These are phyloP conservation scores for Melipona bicolor DNA, from an alignment of 2,888 invertebrate species.

Conservation along the genomic window DNA sequence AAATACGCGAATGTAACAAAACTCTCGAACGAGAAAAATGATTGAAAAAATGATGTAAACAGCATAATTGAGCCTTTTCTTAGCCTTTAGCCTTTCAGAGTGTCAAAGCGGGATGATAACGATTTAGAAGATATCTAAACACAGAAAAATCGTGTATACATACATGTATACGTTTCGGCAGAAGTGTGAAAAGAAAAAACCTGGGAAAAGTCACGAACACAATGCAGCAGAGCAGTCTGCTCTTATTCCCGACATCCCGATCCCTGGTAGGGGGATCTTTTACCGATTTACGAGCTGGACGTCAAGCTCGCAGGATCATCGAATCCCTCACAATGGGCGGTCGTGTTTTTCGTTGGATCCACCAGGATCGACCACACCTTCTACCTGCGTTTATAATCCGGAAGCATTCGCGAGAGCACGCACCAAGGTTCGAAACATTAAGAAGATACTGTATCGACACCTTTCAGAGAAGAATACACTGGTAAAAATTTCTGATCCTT, in stretches of 20 bases:
- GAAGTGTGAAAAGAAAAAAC: neutral
- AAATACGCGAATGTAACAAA: neutral
- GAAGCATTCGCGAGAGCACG: slow-evolving; percentile 74
- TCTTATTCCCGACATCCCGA: slow-evolving; percentile 41
- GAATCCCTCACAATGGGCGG: slow-evolving; percentile 67
- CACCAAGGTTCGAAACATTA: slow-evolving; percentile 59
- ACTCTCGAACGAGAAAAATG: no score
- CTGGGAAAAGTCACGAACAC: slow-evolving; percentile 3
- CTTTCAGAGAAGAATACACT: neutral
- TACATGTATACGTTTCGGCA: neutral
- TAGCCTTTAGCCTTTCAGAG: no score
- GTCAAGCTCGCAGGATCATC: slow-evolving; percentile 56
- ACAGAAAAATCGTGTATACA: neutral
- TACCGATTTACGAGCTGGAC: slow-evolving; percentile 67
- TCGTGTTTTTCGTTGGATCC: slow-evolving; percentile 73
- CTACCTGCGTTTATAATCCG: slow-evolving; percentile 74
- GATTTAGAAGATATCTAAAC: neutral
- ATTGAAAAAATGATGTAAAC: no score
- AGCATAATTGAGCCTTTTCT: no score
- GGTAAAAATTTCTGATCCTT: slow-evolving; percentile 23
- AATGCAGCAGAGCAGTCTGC: slow-evolving; percentile 23
- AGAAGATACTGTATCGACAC: slow-evolving; percentile 53
- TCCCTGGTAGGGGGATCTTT: slow-evolving; percentile 65
- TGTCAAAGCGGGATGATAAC: no score
- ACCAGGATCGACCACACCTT: slow-evolving; percentile 65